phyloP scores from a whole-genome alignment of 2,888 invertebrate genomes.

The Lithophane socia region DNA sequence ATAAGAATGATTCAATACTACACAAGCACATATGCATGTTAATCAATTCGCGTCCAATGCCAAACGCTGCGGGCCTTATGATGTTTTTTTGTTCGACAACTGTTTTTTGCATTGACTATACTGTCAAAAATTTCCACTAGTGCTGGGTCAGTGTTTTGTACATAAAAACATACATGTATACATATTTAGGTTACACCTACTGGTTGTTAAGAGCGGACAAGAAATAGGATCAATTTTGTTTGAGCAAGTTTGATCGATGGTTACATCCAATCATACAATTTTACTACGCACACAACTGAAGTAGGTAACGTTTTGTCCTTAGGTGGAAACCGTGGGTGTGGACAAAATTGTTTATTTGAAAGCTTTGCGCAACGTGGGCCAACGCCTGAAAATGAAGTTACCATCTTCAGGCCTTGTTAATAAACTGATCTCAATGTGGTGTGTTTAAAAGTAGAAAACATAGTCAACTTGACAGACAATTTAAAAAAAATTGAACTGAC shows the following conservation, averaged over 20 bases:
- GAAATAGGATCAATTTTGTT: conserved; percentile 46
- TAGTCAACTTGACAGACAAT: background rate
- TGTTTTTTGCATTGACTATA: conserved; percentile 38
- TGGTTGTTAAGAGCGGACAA: conserved; percentile 23
- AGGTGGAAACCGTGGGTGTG: background rate
- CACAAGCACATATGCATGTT: conserved; percentile 23
- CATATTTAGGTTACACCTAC: background rate
- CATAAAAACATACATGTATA: background rate
- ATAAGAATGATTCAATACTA: conserved; percentile 40
- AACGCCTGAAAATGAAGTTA: background rate
- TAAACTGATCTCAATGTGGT: background rate
- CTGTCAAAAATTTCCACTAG: conserved; percentile 1
- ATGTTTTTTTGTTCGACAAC: conserved; percentile 16
- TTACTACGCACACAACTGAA: conserved; percentile 39
- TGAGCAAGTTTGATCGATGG: conserved; percentile 57
- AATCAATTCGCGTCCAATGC: conserved; percentile 55
- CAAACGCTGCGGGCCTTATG: conserved; percentile 25
- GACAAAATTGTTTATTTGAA: conserved; percentile 7
- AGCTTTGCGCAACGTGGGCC: background rate
- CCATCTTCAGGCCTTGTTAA: background rate
- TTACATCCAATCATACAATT: conserved; percentile 49
- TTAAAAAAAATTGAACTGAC: background rate
- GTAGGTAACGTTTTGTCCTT: conserved; percentile 23
- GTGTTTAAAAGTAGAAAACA: background rate
- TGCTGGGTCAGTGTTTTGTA: conserved; percentile 2